Conservation (phyloP, 2,113 vertebrate species). For the Pongo pygmaeus region DNA sequence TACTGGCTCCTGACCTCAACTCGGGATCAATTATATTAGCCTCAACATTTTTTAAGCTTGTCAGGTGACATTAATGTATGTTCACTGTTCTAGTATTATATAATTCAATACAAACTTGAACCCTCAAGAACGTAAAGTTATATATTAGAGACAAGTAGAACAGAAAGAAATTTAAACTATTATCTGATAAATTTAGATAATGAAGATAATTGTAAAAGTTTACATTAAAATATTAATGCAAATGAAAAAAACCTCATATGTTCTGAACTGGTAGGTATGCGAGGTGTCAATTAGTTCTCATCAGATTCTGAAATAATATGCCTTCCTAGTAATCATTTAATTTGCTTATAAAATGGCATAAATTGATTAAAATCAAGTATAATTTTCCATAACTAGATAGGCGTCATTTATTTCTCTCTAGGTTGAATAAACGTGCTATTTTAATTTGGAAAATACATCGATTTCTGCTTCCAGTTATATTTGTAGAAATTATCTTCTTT, state of each 20-base stretch:
- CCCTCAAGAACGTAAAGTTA: neutral
- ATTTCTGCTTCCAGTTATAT: neutral
- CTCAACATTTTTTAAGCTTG: neutral
- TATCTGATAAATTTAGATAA: neutral
- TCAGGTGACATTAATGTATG: neutral
- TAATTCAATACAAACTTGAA: neutral
- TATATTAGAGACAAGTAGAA: neutral
- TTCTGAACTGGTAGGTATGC: neutral
- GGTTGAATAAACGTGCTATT: neutral
- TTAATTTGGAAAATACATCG: neutral
- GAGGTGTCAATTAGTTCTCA: neutral
- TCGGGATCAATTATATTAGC: neutral
- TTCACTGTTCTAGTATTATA: neutral
- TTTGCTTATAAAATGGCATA: neutral
- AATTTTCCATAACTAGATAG: neutral
- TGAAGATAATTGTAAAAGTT: neutral
- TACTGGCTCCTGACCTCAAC: neutral
- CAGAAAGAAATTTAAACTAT: neutral
- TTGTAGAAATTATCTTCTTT: neutral
- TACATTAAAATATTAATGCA: neutral
- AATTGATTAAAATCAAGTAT: neutral
- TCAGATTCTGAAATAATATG: slow-evolving; percentile 30
- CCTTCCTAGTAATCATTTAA: neutral
- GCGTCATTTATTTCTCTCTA: neutral
- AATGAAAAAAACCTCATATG: neutral